Evolutionary conservation across 2,797 vertebrate species (phyloP).

Genomic region (Liasis olivaceus): DNA sequence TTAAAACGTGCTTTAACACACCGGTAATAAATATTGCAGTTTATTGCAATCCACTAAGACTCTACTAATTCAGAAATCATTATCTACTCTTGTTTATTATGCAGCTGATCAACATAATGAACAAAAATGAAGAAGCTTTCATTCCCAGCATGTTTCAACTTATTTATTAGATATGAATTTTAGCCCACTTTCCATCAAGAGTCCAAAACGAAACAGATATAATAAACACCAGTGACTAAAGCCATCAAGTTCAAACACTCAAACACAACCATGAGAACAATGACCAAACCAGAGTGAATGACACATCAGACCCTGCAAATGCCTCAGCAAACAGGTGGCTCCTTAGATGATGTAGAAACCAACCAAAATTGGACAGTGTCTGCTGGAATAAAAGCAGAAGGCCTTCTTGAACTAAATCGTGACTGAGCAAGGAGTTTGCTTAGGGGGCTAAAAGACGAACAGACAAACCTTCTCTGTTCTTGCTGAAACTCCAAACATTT

Average conservation of each 20-base stretch:
- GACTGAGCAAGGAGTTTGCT: too few species aligned
- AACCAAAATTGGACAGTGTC: background rate
- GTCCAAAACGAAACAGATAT: background rate
- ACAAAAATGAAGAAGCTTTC: background rate
- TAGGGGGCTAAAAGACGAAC: too few species aligned
- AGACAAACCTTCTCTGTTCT: too few species aligned
- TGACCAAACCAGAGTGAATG: too few species aligned
- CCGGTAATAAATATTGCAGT: background rate
- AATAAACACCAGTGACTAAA: background rate
- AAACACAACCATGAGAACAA: background rate
- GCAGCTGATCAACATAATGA: background rate
- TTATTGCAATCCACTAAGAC: background rate
- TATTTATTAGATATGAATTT: background rate
- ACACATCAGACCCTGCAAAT: background rate
- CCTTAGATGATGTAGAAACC: background rate
- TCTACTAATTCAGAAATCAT: background rate
- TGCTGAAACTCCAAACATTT: background rate
- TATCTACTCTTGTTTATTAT: background rate
- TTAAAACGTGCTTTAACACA: background rate
- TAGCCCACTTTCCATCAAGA: background rate
- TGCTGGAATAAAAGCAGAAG: background rate
- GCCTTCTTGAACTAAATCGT: background rate
- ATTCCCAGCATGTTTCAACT: background rate
- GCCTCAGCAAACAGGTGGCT: background rate
- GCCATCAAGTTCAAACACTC: background rate